Percentiles rank a stretch among this genome's conserved stretches.
Conservation (phyloP, 2,113 vertebrate species). For the Camelus bactrianus region DNA sequence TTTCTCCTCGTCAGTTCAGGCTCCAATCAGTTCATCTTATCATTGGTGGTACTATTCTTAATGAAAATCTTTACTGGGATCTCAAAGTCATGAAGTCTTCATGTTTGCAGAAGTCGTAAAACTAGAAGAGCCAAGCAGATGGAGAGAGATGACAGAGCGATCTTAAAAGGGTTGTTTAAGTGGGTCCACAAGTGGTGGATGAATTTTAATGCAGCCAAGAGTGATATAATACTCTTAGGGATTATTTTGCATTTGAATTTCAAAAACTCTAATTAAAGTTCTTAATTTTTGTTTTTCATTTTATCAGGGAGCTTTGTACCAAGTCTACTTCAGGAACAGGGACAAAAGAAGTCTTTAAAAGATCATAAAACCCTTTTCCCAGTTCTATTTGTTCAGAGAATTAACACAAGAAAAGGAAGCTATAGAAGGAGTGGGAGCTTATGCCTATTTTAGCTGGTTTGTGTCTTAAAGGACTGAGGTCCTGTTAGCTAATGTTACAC, state of each 20-base stretch:
- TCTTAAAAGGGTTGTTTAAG: conserved; percentile 5
- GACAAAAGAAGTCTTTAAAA: conserved; percentile 21
- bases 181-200: conserved; percentile 1
- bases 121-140: background rate
- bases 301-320: conserved; percentile 32
- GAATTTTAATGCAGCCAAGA: conserved; percentile 45
- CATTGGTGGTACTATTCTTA: background rate
- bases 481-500: background rate
- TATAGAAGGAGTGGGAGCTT: background rate
- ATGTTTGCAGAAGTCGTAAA: conserved; percentile 40
- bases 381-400: conserved; percentile 7
- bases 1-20: background rate
- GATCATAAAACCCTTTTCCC: background rate
- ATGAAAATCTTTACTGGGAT: background rate
- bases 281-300: background rate
- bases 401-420: background rate
- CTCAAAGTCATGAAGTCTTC: background rate
- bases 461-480: background rate
- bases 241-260: conserved; percentile 55
- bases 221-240: background rate
- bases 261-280: conserved; percentile 51
- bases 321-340: conserved; percentile 30
- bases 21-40: background rate
- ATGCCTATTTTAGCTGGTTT: background rate
- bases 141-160: background rate